Base-by-base conservation (phyloP, 2,113 vertebrate species). In the Sander lucioperca region DNA sequence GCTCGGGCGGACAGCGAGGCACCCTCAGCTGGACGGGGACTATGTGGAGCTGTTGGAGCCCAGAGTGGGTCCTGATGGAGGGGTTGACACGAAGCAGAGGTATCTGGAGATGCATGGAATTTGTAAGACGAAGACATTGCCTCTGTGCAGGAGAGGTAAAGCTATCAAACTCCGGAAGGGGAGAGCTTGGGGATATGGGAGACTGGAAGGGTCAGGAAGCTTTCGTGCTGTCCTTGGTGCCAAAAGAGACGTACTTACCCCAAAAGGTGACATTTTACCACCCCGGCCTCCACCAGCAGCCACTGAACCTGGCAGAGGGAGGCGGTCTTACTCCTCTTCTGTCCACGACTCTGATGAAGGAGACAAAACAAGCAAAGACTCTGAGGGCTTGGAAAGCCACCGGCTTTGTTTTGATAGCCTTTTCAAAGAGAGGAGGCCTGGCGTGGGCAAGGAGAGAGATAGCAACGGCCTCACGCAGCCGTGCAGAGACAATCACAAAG, bases 31-130 rank as follows among this genome's bases (percentile, higher is more conserved):
- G 1, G 93, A 94, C 6, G 96, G 96, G 19, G 96, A 97, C 74
- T 97, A 97, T 73, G 96, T 96, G 18, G 96, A 96, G 88, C 95
- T 97, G 11, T 69, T 97, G 84, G 97, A 97, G 71, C 95, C 95
- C 45, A 83, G 95, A 77, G 92, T 95, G 0, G 94, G 96, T 23
- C 96, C 96, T 3, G 90, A 94, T 63, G 93, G 94, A 56, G 93
- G 93, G 53, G 91, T 93, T 4, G 94, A 94, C 83, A 90, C 93
- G 0, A 92, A 85, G 79, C 93, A 94, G 82, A 92, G 92, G 79
- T 95, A 94, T 89, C 86, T 95, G 81, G 96, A 95, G 83, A 94
- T 96, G 94, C 94, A 94, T 0, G 94, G 95, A 33, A 94, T 95
- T 67, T 93, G 92, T 69, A 96, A 96, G 84, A 96, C 96, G 48